Evolutionary conservation across 2,888 invertebrate genomes (phyloP).

Genomic region (Andrena flavipes): DNA sequence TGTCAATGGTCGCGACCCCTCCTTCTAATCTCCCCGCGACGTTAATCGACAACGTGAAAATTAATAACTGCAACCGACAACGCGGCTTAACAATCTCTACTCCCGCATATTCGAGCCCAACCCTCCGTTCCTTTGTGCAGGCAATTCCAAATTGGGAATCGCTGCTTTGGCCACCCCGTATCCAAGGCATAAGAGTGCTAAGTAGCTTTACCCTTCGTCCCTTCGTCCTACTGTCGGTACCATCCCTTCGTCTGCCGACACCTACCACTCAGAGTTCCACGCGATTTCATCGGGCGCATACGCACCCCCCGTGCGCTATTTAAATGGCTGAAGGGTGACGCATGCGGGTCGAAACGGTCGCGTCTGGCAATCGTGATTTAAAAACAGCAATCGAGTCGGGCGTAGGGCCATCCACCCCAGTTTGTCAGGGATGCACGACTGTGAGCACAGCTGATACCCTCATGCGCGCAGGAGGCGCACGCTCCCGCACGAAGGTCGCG

Average conservation of each 20-base stretch:
- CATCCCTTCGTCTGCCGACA: not conserved
- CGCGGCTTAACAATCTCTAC: no score
- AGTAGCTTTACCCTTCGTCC: not conserved
- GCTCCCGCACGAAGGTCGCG: slow-evolving; percentile 47
- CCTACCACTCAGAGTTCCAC: not conserved
- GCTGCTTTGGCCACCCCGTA: no score
- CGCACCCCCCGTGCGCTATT: slow-evolving; percentile 36
- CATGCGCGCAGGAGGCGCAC: slow-evolving; percentile 70
- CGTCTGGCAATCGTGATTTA: slow-evolving; percentile 63
- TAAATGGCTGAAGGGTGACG: slow-evolving; percentile 43
- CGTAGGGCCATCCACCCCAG: slow-evolving; percentile 26
- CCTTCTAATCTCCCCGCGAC: slow-evolving; percentile 11
- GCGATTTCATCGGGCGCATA: not conserved
- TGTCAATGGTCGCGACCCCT: slow-evolving; percentile 1
- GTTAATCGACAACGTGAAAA: slow-evolving; percentile 8
- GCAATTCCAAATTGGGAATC: no score
- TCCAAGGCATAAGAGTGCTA: no score
- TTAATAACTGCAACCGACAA: not conserved
- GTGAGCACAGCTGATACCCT: slow-evolving; percentile 82
- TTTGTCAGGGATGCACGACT: slow-evolving; percentile 57
- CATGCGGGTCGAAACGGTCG: slow-evolving; percentile 53
- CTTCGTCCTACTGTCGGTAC: not conserved
- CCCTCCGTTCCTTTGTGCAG: no score
- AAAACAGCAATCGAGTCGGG: slow-evolving; percentile 58
- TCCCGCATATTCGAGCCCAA: no score